These are phyloP conservation scores for Steatornis caripensis DNA, from an alignment of 2,113 vertebrate genomes.

Conservation along the genomic window DNA sequence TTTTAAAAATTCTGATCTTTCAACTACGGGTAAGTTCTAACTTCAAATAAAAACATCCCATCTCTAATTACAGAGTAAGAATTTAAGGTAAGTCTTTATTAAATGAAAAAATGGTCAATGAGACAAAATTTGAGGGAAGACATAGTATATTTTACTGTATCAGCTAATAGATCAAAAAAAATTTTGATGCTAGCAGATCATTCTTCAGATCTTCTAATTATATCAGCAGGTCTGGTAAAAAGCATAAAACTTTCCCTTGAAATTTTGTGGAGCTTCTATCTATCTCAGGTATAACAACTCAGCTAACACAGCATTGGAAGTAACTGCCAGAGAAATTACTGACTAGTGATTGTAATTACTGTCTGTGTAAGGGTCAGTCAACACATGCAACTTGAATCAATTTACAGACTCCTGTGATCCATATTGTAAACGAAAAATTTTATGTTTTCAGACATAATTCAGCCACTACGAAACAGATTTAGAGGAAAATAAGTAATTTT, in stretches of 20 bases:
- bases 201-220: not conserved
- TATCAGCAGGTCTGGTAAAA: not conserved
- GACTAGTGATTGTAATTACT: not conserved
- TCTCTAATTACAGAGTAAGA: not conserved
- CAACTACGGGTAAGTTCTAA: not conserved
- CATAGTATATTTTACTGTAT: not conserved
- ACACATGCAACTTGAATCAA: constrained; percentile 14
- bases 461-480: not conserved
- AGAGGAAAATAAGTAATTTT: not conserved
- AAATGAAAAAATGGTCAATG: constrained; percentile 14
- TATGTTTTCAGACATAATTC: not conserved
- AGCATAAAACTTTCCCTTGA: not conserved
- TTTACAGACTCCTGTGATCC: not conserved
- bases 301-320: not conserved
- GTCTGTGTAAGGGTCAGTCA: not conserved
- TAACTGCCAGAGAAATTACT: not conserved
- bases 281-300: not conserved
- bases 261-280: not conserved
- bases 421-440: not conserved
- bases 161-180: not conserved
- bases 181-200: not conserved
- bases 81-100: not conserved
- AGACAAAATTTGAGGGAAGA: not conserved
- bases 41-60: not conserved
- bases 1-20: not conserved